phyloP scores from a whole-genome alignment of 2,797 vertebrate genomes.

The Spheniscus humboldti region DNA sequence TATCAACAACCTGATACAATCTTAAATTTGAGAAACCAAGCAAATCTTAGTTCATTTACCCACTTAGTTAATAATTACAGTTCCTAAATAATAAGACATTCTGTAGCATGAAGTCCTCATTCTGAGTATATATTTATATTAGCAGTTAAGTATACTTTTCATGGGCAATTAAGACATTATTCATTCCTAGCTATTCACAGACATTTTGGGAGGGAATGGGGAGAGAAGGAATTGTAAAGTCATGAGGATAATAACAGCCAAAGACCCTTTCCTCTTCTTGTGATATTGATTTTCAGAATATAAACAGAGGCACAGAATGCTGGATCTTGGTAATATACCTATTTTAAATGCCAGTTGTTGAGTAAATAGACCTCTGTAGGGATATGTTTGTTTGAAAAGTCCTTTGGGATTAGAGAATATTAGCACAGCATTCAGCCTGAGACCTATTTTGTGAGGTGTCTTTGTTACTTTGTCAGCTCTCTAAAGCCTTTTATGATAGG shows the following conservation, averaged over 20 bases:
- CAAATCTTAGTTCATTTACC: background rate
- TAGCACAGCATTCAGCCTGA: conserved; percentile 42
- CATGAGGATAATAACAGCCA: background rate
- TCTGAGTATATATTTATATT: conserved; percentile 46
- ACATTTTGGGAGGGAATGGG: background rate
- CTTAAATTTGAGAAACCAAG: background rate
- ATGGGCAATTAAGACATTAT: conserved; percentile 57
- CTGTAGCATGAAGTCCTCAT: background rate
- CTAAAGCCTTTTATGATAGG: conserved; percentile 67
- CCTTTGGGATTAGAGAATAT: conserved; percentile 68
- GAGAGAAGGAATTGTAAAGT: conserved; percentile 13
- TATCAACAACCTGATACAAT: background rate
- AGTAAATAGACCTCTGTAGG: conserved; percentile 61
- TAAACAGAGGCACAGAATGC: conserved; percentile 44
- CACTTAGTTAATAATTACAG: conserved; percentile 32
- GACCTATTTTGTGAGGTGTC: conserved; percentile 58
- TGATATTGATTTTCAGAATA: conserved; percentile 61
- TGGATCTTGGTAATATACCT: conserved; percentile 41
- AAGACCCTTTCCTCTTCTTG: conserved; percentile 17
- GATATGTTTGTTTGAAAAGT: conserved; percentile 67
- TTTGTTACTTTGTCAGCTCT: conserved; percentile 69
- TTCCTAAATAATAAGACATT: background rate
- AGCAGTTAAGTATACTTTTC: conserved; percentile 43
- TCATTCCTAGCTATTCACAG: conserved; percentile 10
- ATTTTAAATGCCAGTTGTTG: conserved; percentile 55